phyloP scores from a whole-genome alignment of 2,113 vertebrate genomes.

The Nerophis ophidion region DNA sequence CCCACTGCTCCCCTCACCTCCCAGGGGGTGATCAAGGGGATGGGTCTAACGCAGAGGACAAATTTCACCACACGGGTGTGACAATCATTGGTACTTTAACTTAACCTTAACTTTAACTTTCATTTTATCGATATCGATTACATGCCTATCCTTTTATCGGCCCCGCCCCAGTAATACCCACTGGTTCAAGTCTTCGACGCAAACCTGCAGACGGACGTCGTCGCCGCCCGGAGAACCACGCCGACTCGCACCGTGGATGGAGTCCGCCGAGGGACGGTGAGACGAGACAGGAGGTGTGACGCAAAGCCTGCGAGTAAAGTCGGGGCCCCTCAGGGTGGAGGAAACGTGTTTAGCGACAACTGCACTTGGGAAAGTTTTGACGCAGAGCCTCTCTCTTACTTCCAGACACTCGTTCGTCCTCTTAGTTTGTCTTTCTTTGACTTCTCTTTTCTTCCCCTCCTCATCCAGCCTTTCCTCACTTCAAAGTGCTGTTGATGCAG shows the following conservation, averaged over 20 bases:
- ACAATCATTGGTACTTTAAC: too few relatives aligned
- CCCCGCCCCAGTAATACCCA: too few relatives aligned
- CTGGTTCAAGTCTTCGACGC: too few relatives aligned
- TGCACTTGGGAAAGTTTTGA: slow-evolving; percentile 48
- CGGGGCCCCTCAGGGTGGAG: slow-evolving; percentile 21
- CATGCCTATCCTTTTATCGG: too few relatives aligned
- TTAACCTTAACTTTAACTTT: too few relatives aligned
- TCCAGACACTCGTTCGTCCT: slow-evolving; percentile 13
- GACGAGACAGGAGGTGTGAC: slow-evolving; percentile 34
- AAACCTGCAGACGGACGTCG: too few relatives aligned
- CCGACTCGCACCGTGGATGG: not conserved
- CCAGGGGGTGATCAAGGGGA: too few relatives aligned
- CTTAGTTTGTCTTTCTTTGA: slow-evolving; percentile 23
- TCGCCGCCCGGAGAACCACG: too few relatives aligned
- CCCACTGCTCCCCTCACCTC: too few relatives aligned
- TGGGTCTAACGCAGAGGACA: too few relatives aligned
- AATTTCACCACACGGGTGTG: too few relatives aligned
- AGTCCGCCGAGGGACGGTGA: slow-evolving; percentile 20
- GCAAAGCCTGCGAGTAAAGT: slow-evolving; percentile 37
- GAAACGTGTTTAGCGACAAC: slow-evolving; percentile 39
- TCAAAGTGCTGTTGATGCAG: slow-evolving; percentile 79
- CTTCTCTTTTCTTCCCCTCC: not conserved
- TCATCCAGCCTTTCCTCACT: slow-evolving; percentile 53
- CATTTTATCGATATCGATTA: too few relatives aligned
- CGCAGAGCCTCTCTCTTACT: slow-evolving; percentile 43